phyloP scores from a whole-genome alignment of 2,888 invertebrate genomes.

The Drosophila testacea region DNA sequence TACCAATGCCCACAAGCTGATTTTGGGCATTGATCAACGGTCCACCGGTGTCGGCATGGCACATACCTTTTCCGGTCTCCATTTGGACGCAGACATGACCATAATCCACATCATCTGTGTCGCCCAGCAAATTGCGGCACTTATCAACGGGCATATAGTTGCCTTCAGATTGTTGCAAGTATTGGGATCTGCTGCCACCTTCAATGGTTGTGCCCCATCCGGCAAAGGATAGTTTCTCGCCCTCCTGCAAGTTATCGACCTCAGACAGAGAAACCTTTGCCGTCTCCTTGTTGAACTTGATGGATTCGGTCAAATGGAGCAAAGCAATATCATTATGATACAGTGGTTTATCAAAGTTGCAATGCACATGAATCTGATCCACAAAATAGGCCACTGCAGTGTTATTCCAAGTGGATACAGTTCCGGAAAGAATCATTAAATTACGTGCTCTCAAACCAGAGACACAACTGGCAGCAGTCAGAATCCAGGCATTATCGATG shows the following conservation, averaged over 20 bases:
- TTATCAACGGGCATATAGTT: constrained; percentile 86
- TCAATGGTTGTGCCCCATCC: constrained; percentile 87
- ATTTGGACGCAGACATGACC: constrained; percentile 87
- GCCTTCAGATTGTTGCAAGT: constrained; percentile 86
- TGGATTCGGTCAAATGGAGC: constrained; percentile 86
- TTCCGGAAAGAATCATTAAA: constrained; percentile 66
- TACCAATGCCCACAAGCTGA: constrained; percentile 74
- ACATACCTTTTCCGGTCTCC: constrained; percentile 86
- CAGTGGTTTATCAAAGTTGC: constrained; percentile 70
- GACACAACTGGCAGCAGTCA: constrained; percentile 81
- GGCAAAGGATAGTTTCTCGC: constrained; percentile 86
- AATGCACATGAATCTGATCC: constrained; percentile 61
- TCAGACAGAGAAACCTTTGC: constrained; percentile 86
- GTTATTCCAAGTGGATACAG: constrained; percentile 55
- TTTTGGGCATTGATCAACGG: constrained; percentile 68
- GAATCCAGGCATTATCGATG: constrained; percentile 59
- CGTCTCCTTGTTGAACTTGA: constrained; percentile 86
- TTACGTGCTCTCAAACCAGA: constrained; percentile 51
- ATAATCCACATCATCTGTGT: constrained; percentile 85
- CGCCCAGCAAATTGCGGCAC: constrained; percentile 85
- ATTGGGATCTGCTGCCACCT: constrained; percentile 85
- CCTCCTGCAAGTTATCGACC: constrained; percentile 83
- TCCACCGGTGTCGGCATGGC: constrained; percentile 76
- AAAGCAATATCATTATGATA: constrained; percentile 89
- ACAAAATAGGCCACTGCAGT: constrained; percentile 48